These are phyloP conservation scores for Takifugu rubripes DNA, from an alignment of 2,797 vertebrate species.

Conservation along the genomic window DNA sequence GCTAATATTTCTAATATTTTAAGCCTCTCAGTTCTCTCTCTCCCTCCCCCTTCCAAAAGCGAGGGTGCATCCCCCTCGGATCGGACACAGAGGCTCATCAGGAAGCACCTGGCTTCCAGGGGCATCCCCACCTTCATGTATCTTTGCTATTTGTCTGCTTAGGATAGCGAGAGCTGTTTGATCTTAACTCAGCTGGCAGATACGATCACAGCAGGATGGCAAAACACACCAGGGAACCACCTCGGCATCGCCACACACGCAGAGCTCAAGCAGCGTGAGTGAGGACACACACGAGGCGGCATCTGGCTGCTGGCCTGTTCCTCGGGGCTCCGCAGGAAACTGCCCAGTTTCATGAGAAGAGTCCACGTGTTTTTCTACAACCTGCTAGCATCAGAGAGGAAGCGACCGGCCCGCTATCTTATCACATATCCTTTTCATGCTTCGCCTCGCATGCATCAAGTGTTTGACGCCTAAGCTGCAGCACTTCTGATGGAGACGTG, in stretches of 20 bases:
- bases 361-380: conserved; percentile 79
- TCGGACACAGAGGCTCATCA: conserved; percentile 89
- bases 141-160: conserved; percentile 52
- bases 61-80: conserved; percentile 90
- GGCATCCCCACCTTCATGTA: conserved; percentile 87
- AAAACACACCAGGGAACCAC: conserved; percentile 23
- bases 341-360: conserved; percentile 76
- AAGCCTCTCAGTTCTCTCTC: not conserved
- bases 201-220: conserved; percentile 81
- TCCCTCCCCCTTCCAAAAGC: conserved; percentile 65
- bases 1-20: too few species aligned
- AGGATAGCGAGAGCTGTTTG: not conserved
- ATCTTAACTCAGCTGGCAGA: conserved; percentile 64
- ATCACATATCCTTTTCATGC: conserved; percentile 77
- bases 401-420: conserved; percentile 75
- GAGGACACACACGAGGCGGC: not conserved
- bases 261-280: not conserved
- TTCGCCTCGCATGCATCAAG: too few species aligned
- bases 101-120: conserved; percentile 82
- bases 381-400: conserved; percentile 70
- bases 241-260: conserved; percentile 3
- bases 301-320: conserved; percentile 3
- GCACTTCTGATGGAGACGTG: conserved; percentile 79
- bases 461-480: conserved; percentile 60
- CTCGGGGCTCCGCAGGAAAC: conserved; percentile 4